Evolutionary conservation across 2,113 vertebrate species (phyloP).

Genomic region (Anthoscopus minutus): DNA sequence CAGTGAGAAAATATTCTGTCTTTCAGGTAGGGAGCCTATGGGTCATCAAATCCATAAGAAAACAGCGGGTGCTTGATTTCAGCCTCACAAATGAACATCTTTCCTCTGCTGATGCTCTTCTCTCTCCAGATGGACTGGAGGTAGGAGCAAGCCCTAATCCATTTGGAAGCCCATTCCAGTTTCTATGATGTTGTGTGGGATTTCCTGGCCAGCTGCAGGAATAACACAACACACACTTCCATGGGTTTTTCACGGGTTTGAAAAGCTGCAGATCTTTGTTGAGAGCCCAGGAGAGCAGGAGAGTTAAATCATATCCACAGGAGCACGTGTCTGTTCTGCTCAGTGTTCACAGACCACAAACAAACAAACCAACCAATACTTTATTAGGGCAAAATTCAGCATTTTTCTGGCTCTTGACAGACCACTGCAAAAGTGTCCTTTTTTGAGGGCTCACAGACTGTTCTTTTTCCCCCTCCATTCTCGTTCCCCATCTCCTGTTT

Average conservation of each 20-base stretch:
- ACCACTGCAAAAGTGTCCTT: neutral
- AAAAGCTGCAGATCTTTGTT: neutral
- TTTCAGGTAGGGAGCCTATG: neutral
- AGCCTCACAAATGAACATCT: neutral
- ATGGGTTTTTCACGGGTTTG: neutral
- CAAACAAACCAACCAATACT: neutral
- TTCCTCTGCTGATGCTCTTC: neutral
- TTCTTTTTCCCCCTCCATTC: fast-evolving
- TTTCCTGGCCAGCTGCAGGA: neutral
- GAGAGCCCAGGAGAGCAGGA: neutral
- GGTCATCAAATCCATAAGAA: neutral
- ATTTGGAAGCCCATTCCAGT: neutral
- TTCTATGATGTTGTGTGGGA: neutral
- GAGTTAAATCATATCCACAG: neutral
- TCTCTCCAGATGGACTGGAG: neutral
- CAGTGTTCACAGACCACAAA: neutral
- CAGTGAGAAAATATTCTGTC: neutral
- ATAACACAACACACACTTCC: neutral
- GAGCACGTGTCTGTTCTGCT: neutral
- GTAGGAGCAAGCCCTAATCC: neutral
- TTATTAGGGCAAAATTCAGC: neutral
- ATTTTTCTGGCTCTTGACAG: neutral
- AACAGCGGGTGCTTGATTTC: neutral
- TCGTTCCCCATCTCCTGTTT: neutral
- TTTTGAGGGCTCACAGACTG: neutral